phyloP scores from a whole-genome alignment of 2,797 vertebrate genomes.

The Aselliscus stoliczkanus region DNA sequence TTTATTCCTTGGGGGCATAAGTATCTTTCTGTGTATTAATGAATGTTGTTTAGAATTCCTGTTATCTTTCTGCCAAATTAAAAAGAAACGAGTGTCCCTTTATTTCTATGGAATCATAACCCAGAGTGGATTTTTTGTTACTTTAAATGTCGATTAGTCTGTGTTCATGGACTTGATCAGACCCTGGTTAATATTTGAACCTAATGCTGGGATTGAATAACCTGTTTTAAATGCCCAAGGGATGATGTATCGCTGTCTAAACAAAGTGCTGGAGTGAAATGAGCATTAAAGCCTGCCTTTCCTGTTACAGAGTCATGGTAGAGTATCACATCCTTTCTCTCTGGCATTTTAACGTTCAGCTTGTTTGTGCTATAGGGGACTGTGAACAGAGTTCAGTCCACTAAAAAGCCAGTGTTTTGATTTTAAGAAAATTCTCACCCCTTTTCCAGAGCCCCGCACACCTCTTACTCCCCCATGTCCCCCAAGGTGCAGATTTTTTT shows the following conservation, averaged over 20 bases:
- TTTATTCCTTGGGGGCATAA: background rate
- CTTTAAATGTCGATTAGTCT: background rate
- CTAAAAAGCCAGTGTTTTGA: background rate
- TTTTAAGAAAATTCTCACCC: background rate
- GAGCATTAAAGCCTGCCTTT: constrained; percentile 43
- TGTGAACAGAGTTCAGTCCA: background rate
- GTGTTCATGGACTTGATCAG: background rate
- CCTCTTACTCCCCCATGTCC: fast-evolving
- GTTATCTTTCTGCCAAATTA: constrained; percentile 34
- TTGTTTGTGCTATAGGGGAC: background rate
- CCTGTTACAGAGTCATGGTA: background rate
- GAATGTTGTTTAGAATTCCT: constrained; percentile 38
- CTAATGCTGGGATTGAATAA: background rate
- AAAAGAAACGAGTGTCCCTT: background rate
- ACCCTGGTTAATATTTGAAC: constrained; percentile 15
- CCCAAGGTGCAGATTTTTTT: background rate
- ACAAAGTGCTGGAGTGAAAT: constrained; percentile 1
- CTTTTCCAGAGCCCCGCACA: fast-evolving
- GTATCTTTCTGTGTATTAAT: constrained; percentile 7
- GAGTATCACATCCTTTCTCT: background rate
- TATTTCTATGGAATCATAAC: background rate
- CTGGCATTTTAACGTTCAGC: background rate
- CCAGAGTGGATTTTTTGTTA: background rate
- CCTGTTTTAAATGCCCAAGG: background rate
- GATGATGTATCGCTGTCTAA: background rate